Percentiles rank a stretch among this genome's conserved stretches.
phyloP scores from a whole-genome alignment of 2,797 vertebrate species.

The Leptatherina wallacei region DNA sequence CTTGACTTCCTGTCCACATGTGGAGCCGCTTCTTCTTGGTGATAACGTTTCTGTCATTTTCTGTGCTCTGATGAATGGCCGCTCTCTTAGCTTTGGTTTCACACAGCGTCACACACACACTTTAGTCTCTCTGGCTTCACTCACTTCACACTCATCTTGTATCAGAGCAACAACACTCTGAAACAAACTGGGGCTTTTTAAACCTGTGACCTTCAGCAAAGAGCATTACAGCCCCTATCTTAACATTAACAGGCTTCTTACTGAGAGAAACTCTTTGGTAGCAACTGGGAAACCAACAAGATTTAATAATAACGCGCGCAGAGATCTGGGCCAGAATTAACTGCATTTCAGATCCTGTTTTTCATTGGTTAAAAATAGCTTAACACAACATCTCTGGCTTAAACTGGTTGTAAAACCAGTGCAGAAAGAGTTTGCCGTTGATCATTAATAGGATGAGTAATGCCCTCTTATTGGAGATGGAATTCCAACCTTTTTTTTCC shows the following conservation, averaged over 20 bases:
- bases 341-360: background rate
- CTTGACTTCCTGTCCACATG: constrained; percentile 38
- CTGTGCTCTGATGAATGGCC: constrained; percentile 10
- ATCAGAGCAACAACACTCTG: constrained; percentile 39
- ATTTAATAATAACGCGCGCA: background rate
- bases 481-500: background rate
- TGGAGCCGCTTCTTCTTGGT: constrained; percentile 5
- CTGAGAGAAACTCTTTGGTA: background rate
- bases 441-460: background rate
- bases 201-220: background rate
- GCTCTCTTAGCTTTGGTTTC: constrained; percentile 14
- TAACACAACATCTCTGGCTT: background rate
- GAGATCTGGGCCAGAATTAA: constrained; percentile 13
- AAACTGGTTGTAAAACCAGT: background rate
- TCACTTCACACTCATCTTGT: constrained; percentile 63
- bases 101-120: constrained; percentile 27
- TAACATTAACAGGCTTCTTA: constrained; percentile 1
- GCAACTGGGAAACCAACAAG: background rate
- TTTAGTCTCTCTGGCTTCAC: constrained; percentile 57
- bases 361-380: background rate
- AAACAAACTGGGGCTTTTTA: constrained; percentile 10
- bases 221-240: constrained; percentile 6
- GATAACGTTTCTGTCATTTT: constrained; percentile 33
- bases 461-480: background rate
- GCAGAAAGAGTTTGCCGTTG: background rate